A percentile compares a stretch with the other conserved stretches of the same genome.
These are phyloP conservation scores for Notamacropus eugenii DNA, from an alignment of 2,797 vertebrate genomes.

Conservation along the genomic window DNA sequence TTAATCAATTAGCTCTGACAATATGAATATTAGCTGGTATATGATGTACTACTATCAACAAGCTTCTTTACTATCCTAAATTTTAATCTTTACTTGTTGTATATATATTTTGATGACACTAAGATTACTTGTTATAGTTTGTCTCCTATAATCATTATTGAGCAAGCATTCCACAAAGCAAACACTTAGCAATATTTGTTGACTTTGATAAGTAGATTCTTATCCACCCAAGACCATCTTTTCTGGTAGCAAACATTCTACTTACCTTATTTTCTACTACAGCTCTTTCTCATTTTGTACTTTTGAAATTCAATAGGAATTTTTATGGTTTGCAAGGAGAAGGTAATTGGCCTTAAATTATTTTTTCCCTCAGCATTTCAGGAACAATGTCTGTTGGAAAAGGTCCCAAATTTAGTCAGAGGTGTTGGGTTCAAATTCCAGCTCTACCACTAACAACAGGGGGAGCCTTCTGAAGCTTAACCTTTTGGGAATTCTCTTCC, in stretches of 20 bases:
- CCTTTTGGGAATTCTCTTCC: not conserved
- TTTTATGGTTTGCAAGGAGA: not conserved
- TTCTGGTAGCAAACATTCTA: not conserved
- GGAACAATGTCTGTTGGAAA: not conserved
- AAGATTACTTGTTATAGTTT: not conserved
- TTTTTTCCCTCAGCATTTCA: not conserved
- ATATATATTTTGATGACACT: not conserved
- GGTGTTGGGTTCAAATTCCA: not conserved
- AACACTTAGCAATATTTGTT: not conserved
- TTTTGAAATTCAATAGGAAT: not conserved
- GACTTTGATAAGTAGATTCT: not conserved
- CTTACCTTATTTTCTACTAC: not conserved
- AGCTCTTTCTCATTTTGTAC: not conserved
- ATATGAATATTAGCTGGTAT: not conserved
- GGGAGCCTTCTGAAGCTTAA: not conserved
- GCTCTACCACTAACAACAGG: not conserved
- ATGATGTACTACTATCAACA: not conserved
- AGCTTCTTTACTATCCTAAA: not conserved
- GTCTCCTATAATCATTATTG: not conserved
- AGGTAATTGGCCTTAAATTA: not conserved
- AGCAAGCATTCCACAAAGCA: not conserved
- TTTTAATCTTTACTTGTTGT: not conserved
- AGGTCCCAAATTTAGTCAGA: not conserved
- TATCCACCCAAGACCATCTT: not conserved
- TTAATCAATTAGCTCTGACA: not conserved